Evolutionary conservation across 2,113 vertebrate species (phyloP).

Genomic region (Brevimyrus niger): DNA sequence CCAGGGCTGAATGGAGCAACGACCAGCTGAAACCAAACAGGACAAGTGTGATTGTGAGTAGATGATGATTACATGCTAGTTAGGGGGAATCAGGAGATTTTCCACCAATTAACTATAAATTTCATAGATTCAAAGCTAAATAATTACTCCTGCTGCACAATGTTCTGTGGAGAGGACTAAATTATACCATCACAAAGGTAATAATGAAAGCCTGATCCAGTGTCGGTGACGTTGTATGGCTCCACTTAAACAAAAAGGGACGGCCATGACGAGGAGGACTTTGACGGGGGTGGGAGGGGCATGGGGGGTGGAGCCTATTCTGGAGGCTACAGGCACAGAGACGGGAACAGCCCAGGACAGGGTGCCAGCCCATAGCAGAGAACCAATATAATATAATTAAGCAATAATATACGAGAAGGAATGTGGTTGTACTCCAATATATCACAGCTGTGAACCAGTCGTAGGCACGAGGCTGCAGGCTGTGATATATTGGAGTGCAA

Average conservation of each 20-base stretch:
- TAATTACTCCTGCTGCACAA: neutral
- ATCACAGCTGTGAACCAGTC: too few relatives aligned
- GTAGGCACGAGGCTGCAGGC: too few relatives aligned
- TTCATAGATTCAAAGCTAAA: neutral
- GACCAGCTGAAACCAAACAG: neutral
- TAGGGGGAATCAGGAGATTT: constrained; percentile 3
- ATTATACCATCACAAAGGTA: constrained; percentile 5
- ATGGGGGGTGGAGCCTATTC: neutral
- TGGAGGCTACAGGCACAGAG: neutral
- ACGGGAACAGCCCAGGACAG: neutral
- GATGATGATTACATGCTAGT: neutral
- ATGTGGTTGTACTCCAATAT: too few relatives aligned
- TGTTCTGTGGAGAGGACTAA: neutral
- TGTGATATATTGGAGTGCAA: too few relatives aligned
- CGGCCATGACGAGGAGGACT: neutral
- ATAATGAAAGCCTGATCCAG: neutral
- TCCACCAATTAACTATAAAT: neutral
- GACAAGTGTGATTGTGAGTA: neutral
- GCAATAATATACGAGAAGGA: too few relatives aligned
- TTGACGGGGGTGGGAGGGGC: neutral
- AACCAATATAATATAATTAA: neutral
- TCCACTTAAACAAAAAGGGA: neutral
- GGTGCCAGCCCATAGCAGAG: neutral
- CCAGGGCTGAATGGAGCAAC: neutral
- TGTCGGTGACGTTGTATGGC: neutral